These are phyloP conservation scores for Atopsyche davidsoni DNA, from an alignment of 1,140 invertebrate species.

Conservation along the genomic window DNA sequence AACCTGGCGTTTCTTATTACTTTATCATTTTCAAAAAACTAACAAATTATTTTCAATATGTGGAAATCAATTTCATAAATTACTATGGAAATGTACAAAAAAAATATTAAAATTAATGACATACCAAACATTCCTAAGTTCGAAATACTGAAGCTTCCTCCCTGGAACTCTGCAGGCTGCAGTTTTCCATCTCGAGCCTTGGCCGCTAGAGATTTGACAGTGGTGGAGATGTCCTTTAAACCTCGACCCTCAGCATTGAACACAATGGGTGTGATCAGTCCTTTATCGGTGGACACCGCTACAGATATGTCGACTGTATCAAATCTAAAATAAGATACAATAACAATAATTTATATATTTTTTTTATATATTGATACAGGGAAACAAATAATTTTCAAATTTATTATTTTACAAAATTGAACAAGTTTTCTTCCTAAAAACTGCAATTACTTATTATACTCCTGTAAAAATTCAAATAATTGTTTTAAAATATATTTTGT, in stretches of 20 bases:
- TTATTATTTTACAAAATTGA: no score
- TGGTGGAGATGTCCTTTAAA: conserved; percentile 78
- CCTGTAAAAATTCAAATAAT: no score
- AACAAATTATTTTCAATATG: background rate
- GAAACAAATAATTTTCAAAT: no score
- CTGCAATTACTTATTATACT: no score
- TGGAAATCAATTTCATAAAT: background rate
- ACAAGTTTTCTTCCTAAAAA: no score
- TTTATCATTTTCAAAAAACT: background rate
- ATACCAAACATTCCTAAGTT: conserved; percentile 97
- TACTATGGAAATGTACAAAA: conserved; percentile 18
- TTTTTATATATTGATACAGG: no score
- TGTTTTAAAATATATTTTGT: no score
- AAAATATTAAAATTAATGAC: conserved; percentile 22
- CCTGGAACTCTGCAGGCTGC: conserved; percentile 95
- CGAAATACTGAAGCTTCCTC: conserved; percentile 80
- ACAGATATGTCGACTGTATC: conserved; percentile 92
- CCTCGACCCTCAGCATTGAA: conserved; percentile 92
- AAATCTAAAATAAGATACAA: conserved; percentile 53
- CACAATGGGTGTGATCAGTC: conserved; percentile 96
- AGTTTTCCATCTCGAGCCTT: conserved; percentile 93
- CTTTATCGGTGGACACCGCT: conserved; percentile 92
- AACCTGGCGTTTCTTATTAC: no score
- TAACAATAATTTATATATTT: no score
- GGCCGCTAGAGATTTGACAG: conserved; percentile 77